These are phyloP conservation scores for Myopa tessellatipennis DNA, from an alignment of 2,888 invertebrate genomes.

Conservation along the genomic window DNA sequence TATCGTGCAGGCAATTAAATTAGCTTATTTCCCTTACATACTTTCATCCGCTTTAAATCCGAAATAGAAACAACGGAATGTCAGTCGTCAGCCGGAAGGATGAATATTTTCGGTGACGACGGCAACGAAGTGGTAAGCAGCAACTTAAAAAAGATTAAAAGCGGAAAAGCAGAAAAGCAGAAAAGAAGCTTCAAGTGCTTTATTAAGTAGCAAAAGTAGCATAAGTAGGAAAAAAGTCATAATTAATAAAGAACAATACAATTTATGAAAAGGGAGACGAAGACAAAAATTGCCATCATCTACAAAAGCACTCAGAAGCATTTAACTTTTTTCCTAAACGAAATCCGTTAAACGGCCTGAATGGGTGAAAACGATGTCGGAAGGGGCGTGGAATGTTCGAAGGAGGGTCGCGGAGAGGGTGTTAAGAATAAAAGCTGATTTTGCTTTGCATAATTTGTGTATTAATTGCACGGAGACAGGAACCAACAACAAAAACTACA, in stretches of 20 bases:
- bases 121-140: neutral
- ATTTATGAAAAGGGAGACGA: conserved; percentile 27
- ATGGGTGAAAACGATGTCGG: neutral
- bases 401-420: neutral
- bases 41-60: conserved; percentile 2
- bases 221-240: neutral
- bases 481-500: no score
- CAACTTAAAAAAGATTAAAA: conserved; percentile 34
- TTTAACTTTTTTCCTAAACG: conserved; percentile 28
- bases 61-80: neutral
- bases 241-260: neutral
- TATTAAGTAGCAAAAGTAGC: conserved; percentile 23
- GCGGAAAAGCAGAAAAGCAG: neutral
- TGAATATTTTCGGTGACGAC: neutral
- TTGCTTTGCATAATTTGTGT: neutral
- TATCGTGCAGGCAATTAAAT: conserved; percentile 33
- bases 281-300: conserved; percentile 4
- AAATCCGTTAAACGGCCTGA: neutral
- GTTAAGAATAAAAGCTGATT: neutral
- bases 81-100: neutral
- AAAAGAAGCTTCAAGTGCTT: conserved; percentile 15
- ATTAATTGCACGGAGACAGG: neutral
- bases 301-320: conserved; percentile 36
- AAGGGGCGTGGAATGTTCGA: neutral
- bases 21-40: conserved; percentile 21